phyloP scores from a whole-genome alignment of 1,140 invertebrate species.

The Octopus bimaculoides region DNA sequence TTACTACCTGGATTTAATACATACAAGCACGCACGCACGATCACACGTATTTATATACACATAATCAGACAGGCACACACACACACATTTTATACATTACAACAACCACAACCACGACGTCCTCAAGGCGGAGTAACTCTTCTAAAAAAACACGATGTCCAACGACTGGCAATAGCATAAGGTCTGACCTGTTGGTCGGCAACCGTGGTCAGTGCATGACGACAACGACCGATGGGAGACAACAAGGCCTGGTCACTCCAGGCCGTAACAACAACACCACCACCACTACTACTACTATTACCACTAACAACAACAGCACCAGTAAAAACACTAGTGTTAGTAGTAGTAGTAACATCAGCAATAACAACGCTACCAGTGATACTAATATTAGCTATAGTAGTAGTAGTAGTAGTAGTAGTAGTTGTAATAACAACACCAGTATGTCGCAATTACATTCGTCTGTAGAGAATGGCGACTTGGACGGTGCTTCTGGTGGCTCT shows the following conservation, averaged over 20 bases:
- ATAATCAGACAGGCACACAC: no score
- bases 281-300: neutral
- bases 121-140: no score
- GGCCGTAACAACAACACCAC: neutral
- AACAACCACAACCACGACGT: no score
- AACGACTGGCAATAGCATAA: constrained; percentile 9
- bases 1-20: no score
- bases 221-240: neutral
- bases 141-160: neutral
- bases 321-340: neutral
- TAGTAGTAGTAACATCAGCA: neutral
- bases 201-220: neutral
- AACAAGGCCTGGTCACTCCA: neutral
- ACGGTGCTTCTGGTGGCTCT: neutral
- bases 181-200: constrained; percentile 7
- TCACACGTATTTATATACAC: no score
- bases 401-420: neutral
- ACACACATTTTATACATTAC: no score
- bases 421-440: neutral
- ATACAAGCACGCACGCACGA: no score
- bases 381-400: neutral
- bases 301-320: neutral
- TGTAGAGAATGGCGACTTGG: constrained; percentile 3
- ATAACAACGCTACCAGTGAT: neutral
- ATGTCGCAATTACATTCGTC: neutral